These are phyloP conservation scores for Clinocottus analis DNA, from an alignment of 2,113 vertebrate species.

Conservation along the genomic window DNA sequence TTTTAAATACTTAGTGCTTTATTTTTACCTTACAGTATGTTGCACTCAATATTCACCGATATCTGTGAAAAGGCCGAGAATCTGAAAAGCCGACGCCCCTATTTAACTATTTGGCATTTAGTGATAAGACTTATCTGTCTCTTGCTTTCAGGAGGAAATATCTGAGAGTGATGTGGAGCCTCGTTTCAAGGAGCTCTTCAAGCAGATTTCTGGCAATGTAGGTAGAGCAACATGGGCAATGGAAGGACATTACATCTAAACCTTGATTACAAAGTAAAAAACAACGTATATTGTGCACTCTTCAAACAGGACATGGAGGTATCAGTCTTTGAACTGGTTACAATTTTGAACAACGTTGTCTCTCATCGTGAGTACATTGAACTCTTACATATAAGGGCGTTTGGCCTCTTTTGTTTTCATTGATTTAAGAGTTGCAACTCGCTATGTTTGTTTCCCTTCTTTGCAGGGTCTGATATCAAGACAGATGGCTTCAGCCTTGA, in stretches of 20 bases:
- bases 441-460: conserved; percentile 30
- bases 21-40: background rate
- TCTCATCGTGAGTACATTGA: conserved; percentile 79
- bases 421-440: background rate
- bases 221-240: background rate
- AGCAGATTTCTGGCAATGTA: conserved; percentile 67
- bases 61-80: background rate
- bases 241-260: background rate
- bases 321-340: conserved; percentile 80
- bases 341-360: conserved; percentile 83
- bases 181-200: conserved; percentile 65
- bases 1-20: background rate
- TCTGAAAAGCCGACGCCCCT: background rate
- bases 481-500: conserved; percentile 92
- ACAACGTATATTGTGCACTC: background rate
- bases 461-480: conserved; percentile 89
- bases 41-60: background rate
- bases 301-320: conserved; percentile 86
- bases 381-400: background rate
- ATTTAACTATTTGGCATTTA: background rate
- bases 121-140: background rate
- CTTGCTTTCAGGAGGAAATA: conserved; percentile 49
- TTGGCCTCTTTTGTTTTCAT: background rate
- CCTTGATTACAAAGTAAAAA: background rate
- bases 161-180: conserved; percentile 72